Percentiles rank a stretch among this genome's conserved stretches.
Conservation (phyloP, 2,113 vertebrate genomes). For the Dolichallabes microphthalmus region DNA sequence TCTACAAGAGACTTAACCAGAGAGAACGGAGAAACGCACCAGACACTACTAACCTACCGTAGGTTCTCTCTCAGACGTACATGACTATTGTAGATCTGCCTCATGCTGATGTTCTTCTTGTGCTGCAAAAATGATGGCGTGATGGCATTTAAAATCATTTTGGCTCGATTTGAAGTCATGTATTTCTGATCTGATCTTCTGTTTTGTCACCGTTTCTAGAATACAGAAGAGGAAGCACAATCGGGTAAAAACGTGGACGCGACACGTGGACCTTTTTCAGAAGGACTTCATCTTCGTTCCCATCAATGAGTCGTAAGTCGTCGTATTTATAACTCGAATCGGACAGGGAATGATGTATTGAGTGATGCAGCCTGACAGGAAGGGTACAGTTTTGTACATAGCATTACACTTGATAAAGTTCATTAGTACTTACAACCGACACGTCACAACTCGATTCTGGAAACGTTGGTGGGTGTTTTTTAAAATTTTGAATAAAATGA, state of each 20-base stretch:
- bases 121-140: background rate
- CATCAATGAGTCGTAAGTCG: conserved; percentile 96
- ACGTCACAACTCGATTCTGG: too few species aligned
- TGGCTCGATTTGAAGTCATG: background rate
- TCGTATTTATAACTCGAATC: background rate
- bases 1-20: conserved; percentile 98
- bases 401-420: too few species aligned
- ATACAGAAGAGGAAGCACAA: conserved; percentile 93
- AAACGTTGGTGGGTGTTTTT: too few species aligned
- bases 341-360: background rate
- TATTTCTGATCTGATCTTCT: background rate
- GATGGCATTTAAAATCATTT: background rate
- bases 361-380: background rate
- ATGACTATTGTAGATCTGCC: background rate
- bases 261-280: conserved; percentile 96
- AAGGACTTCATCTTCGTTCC: conserved; percentile 99
- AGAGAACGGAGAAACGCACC: conserved; percentile 82
- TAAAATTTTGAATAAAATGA: too few species aligned
- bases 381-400: background rate
- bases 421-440: too few species aligned
- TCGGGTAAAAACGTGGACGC: conserved; percentile 96
- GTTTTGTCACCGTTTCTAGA: conserved; percentile 62
- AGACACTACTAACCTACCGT: conserved; percentile 88
- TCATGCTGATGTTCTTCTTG: background rate
- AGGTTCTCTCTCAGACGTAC: conserved; percentile 62